A percentile compares a stretch with the other conserved stretches of the same genome.
These are phyloP conservation scores for Synergus laeviventris DNA, from an alignment of 2,888 invertebrate genomes.

Conservation along the genomic window DNA sequence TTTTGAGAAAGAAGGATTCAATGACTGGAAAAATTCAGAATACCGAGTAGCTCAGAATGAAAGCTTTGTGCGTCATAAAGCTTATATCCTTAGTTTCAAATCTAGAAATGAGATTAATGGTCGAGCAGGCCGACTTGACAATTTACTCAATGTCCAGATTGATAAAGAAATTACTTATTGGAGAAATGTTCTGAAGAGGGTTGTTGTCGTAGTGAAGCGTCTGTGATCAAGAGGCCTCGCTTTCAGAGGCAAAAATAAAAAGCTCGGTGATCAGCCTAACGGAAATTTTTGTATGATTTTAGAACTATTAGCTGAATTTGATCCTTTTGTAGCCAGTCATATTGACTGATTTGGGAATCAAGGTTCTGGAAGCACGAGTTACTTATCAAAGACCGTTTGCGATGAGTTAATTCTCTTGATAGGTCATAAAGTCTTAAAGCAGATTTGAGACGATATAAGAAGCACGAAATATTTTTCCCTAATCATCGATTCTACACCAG, in stretches of 20 bases:
- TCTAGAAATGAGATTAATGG: background rate
- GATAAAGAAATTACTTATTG: conserved; percentile 48
- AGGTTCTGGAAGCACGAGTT: conserved; percentile 57
- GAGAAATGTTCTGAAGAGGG: conserved; percentile 54
- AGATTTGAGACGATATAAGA: conserved; percentile 7
- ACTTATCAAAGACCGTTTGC: conserved; percentile 52
- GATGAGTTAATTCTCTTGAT: conserved; percentile 14
- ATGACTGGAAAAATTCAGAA: conserved; percentile 35
- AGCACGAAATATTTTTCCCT: conserved; percentile 20
- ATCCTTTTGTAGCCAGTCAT: conserved; percentile 61
- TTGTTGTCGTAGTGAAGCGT: conserved; percentile 52
- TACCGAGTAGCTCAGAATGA: background rate
- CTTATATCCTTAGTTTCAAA: too few relatives aligned
- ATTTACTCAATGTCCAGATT: background rate
- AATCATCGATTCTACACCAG: conserved; percentile 6
- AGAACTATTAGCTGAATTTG: conserved; percentile 62
- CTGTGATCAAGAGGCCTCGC: conserved; percentile 52
- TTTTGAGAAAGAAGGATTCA: conserved; percentile 23
- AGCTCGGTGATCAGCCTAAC: conserved; percentile 55
- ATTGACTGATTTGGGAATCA: conserved; percentile 52
- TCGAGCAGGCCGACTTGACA: background rate
- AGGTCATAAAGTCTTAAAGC: background rate
- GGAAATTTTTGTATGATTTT: conserved; percentile 61
- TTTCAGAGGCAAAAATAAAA: conserved; percentile 52
- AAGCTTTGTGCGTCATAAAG: background rate